These are phyloP conservation scores for Magallana angulata DNA, from an alignment of 1,140 invertebrate species.

Conservation along the genomic window DNA sequence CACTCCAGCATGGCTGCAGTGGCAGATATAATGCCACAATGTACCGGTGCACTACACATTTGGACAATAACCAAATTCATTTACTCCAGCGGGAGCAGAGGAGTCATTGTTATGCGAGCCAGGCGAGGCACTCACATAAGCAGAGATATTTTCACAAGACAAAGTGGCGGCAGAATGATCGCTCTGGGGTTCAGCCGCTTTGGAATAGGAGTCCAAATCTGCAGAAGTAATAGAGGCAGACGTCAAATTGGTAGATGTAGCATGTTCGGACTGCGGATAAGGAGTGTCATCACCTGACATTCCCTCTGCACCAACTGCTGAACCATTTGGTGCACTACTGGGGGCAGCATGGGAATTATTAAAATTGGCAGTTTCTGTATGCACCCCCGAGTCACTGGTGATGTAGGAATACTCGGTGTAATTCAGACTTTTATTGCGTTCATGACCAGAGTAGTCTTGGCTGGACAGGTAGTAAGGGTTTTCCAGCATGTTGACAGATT, in stretches of 20 bases:
- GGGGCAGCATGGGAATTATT: not conserved
- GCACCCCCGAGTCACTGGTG: not conserved
- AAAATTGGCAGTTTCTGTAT: not conserved
- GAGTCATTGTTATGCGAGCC: not conserved
- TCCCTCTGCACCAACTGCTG: not conserved
- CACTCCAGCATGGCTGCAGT: too few species aligned
- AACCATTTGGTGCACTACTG: not conserved
- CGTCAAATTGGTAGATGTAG: not conserved
- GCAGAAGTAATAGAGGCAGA: not conserved
- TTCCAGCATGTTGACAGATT: not conserved
- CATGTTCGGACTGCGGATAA: not conserved
- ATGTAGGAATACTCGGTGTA: not conserved
- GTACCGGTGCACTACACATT: not conserved
- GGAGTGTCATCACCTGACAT: not conserved
- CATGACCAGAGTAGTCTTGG: not conserved
- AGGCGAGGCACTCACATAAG: not conserved
- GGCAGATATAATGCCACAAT: too few species aligned
- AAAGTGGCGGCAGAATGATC: not conserved
- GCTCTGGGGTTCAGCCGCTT: not conserved
- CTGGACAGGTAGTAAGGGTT: conserved; percentile 3
- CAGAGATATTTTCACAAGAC: not conserved
- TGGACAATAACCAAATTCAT: conserved; percentile 7
- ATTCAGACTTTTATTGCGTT: not conserved
- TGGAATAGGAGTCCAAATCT: not conserved
- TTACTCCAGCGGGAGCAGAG: not conserved